Evolutionary conservation across 2,113 vertebrate species (phyloP), one percentile per base, ranked within the genome.

Genomic region (Agapornis roseicollis): DNA sequence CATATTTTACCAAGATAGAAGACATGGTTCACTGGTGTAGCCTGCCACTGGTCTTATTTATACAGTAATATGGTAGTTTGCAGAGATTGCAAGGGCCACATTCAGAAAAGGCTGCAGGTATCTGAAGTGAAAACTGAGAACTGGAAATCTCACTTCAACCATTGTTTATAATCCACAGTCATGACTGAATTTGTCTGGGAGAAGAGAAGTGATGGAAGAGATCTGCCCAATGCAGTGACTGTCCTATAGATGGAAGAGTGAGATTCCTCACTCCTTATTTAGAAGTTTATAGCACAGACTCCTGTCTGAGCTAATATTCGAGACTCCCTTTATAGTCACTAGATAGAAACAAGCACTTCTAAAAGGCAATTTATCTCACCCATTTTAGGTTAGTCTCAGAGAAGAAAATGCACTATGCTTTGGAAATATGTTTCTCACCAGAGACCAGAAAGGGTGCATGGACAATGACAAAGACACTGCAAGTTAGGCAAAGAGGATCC

Each of bases 221-320:
- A 13, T 85, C 63, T 69, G 63, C n/a, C 33, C 53, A 37, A 19
- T 8, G 14, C 39, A 35, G 24, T 2, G 1, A 49, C 24, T 65
- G 27, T 33, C 66, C 44, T 69, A 5, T 4, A 17, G 65, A 73
- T 69, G 23, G 22, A 61, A 76, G 73, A 44, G 61, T 76, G 68
- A 91, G 22, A 85, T 69, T 88, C 55, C 44, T 88, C 44, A n/a
- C 31, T 89, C 42, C 44, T 85, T 47, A 73, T 77, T 83, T 90
- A 79, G 39, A 72, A 56, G 53, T 88, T 90, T 73, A 70, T 17
- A 46, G 58, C 68, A 50, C 58, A 76, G 76, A 77, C 41, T 76
- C 88, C 58, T 80, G 66, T 85, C 88, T 95, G 90, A 93, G 19
- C 41, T 94, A 77, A 91, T 77, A 4, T 7, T 82, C 68, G 90